Percentiles rank a stretch among this genome's conserved stretches.
Evolutionary conservation across 2,797 vertebrate species (phyloP).

Genomic region (Danio tinwini): DNA sequence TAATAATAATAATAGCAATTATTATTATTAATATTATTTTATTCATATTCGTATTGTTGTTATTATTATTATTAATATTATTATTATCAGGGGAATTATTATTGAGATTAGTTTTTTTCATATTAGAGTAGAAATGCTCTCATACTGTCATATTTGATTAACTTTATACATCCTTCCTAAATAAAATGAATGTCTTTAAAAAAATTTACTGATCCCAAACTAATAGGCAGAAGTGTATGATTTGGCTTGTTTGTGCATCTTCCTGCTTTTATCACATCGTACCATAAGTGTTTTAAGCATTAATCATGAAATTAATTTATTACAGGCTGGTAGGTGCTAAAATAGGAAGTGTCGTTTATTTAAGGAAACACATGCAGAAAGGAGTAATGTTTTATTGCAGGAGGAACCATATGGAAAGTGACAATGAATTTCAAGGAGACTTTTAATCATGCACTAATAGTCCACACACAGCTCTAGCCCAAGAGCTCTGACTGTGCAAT

Average conservation of each 20-base stretch:
- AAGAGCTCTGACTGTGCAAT: constrained; percentile 7
- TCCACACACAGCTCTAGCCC: neutral
- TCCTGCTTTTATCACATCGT: neutral
- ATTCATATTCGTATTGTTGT: too few species aligned
- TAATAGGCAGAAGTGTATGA: neutral
- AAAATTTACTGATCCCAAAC: neutral
- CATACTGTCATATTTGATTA: too few species aligned
- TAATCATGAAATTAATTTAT: neutral
- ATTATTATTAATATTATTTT: too few species aligned
- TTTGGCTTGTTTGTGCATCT: neutral
- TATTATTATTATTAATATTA: too few species aligned
- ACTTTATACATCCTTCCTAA: neutral
- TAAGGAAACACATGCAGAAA: constrained; percentile 2
- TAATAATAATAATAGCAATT: too few species aligned
- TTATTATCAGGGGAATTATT: too few species aligned
- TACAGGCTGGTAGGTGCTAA: constrained; percentile 6
- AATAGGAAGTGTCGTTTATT: constrained; percentile 24
- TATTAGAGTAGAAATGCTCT: too few species aligned
- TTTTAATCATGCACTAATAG: constrained; percentile 42
- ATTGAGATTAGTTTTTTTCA: too few species aligned
- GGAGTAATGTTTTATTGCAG: constrained; percentile 16
- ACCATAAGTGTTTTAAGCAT: constrained; percentile 9
- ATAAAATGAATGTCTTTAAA: neutral
- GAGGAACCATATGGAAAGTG: constrained; percentile 41
- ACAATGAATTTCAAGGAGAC: constrained; percentile 42